Conservation (phyloP, 2,888 invertebrate species). For the Drosophila anomalipes region DNA sequence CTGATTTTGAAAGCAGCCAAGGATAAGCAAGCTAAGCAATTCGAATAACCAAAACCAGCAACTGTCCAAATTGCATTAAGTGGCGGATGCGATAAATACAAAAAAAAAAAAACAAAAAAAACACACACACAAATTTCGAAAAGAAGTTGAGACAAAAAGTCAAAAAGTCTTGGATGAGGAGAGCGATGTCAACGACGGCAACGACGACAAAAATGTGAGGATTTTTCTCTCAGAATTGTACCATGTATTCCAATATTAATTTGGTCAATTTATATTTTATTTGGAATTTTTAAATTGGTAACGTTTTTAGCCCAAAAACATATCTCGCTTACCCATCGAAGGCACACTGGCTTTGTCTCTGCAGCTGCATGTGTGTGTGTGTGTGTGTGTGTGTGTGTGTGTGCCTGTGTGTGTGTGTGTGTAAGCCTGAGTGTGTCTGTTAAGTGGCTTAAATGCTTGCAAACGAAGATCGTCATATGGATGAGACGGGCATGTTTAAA, state of each 20-base stretch:
- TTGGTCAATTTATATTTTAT: constrained; percentile 86
- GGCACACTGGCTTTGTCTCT: constrained; percentile 37
- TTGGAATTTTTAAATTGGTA: constrained; percentile 86
- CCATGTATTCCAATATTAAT: constrained; percentile 84
- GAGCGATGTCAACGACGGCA: constrained; percentile 30
- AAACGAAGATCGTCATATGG: constrained; percentile 67
- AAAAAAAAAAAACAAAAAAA: constrained; percentile 5
- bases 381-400: neutral
- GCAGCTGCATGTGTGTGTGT: neutral
- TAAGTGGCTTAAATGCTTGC: constrained; percentile 76
- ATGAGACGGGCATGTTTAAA: constrained; percentile 15
- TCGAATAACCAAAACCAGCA: constrained; percentile 11
- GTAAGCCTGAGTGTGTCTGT: constrained; percentile 49
- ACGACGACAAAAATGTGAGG: constrained; percentile 71
- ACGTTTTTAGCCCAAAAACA: constrained; percentile 71
- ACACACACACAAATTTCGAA: constrained; percentile 3
- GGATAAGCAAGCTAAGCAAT: constrained; percentile 41
- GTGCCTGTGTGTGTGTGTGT: constrained; percentile 8
- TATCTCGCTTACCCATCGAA: constrained; percentile 74
- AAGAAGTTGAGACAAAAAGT: constrained; percentile 21
- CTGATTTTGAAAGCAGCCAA: constrained; percentile 58
- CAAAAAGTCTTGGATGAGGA: constrained; percentile 18
- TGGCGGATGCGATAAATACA: constrained; percentile 15
- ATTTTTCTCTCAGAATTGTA: constrained; percentile 85
- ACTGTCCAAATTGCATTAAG: constrained; percentile 39